Evolutionary conservation across 2,113 vertebrate genomes (phyloP).

Genomic region (Himantopus leucocephalus): DNA sequence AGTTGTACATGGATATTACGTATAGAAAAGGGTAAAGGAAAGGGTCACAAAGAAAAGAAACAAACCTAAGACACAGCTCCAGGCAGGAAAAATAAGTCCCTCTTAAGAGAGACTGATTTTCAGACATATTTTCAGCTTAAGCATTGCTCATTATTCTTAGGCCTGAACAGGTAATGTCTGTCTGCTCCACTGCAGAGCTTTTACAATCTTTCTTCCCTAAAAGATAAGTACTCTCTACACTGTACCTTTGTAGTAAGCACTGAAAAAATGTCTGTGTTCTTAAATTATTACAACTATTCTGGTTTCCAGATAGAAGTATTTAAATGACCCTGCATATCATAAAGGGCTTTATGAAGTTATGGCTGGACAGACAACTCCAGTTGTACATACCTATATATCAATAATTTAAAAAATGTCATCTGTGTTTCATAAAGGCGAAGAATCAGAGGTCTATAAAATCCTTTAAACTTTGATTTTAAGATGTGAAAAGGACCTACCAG

Average conservation of each 20-base stretch:
- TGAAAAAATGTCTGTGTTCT: neutral
- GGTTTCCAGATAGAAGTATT: neutral
- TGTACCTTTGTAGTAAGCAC: neutral
- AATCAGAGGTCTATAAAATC: neutral
- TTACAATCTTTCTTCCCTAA: neutral
- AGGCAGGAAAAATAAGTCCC: neutral
- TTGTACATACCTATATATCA: neutral
- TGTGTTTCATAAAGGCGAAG: neutral
- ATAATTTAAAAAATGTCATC: neutral
- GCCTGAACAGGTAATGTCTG: neutral
- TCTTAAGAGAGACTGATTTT: neutral
- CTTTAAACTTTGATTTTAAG: neutral
- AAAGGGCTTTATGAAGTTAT: neutral
- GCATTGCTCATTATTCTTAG: neutral
- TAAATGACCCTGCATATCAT: neutral
- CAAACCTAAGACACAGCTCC: accelerated
- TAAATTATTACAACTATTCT: neutral
- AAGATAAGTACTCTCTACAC: neutral
- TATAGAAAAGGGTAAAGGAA: neutral
- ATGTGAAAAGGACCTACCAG: neutral
- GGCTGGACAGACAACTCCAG: neutral
- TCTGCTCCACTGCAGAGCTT: neutral
- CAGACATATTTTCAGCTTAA: neutral
- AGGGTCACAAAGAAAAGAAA: neutral
- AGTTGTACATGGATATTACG: neutral